phyloP scores from a whole-genome alignment of 2,888 invertebrate species.

The Ptychoptera albimana region DNA sequence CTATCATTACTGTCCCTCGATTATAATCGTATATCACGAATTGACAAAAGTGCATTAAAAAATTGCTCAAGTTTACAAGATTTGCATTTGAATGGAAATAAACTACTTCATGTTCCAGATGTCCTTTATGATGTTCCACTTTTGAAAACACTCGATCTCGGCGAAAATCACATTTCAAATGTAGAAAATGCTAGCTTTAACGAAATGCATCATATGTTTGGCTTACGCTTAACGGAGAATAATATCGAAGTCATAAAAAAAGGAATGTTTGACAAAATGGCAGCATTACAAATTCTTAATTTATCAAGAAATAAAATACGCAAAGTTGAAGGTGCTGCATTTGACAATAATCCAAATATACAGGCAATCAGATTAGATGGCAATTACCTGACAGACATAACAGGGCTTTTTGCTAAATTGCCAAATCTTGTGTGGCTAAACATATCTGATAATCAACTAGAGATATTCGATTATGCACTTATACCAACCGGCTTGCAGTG shows the following conservation, averaged over 20 bases:
- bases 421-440: constrained; percentile 77
- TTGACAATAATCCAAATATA: constrained; percentile 58
- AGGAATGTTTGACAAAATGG: constrained; percentile 61
- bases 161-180: constrained; percentile 72
- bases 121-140: constrained; percentile 72
- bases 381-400: constrained; percentile 67
- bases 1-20: constrained; percentile 70
- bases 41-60: constrained; percentile 71
- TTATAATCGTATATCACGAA: constrained; percentile 64
- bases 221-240: constrained; percentile 78
- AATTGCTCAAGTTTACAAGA: constrained; percentile 83
- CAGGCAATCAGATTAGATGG: constrained; percentile 81
- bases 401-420: constrained; percentile 67
- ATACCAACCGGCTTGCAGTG: constrained; percentile 71
- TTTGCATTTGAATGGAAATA: constrained; percentile 77
- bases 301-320: constrained; percentile 72
- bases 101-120: constrained; percentile 59
- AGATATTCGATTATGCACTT: constrained; percentile 77
- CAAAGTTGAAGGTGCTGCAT: constrained; percentile 61
- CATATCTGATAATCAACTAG: constrained; percentile 78
- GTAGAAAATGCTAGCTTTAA: constrained; percentile 70
- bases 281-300: constrained; percentile 70
- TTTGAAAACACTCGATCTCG: constrained; percentile 75
- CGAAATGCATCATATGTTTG: constrained; percentile 72
- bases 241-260: constrained; percentile 64